Evolutionary conservation across 2,797 vertebrate species (phyloP).

Genomic region (Chelon labrosus): DNA sequence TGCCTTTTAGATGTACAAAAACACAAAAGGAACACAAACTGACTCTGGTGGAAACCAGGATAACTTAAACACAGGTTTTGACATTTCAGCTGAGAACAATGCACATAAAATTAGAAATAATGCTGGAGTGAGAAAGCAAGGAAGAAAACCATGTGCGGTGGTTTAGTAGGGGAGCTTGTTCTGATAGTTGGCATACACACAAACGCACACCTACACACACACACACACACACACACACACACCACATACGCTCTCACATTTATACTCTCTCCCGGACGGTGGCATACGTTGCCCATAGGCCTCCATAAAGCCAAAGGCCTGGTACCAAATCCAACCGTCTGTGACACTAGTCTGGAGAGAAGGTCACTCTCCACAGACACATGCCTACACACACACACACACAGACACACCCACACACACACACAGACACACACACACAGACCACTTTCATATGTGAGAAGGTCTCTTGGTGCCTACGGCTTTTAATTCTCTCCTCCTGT

Average conservation of each 20-base stretch:
- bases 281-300: constrained; percentile 51
- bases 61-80: not conserved
- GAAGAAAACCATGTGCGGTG: constrained; percentile 1
- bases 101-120: not conserved
- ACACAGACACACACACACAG: constrained; percentile 29
- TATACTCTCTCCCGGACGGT: constrained; percentile 50
- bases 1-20: too few species aligned
- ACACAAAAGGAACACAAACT: too few species aligned
- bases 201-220: constrained; percentile 25
- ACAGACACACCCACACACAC: constrained; percentile 28
- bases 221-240: constrained; percentile 12
- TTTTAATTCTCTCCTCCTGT: constrained; percentile 77
- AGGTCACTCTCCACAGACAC: constrained; percentile 65
- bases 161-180: constrained; percentile 26
- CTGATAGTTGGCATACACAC: not conserved
- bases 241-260: constrained; percentile 57
- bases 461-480: constrained; percentile 66
- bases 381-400: constrained; percentile 26
- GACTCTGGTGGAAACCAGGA: too few species aligned
- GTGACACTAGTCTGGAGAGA: constrained; percentile 70
- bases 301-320: constrained; percentile 63
- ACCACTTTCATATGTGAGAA: constrained; percentile 68
- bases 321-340: constrained; percentile 67
- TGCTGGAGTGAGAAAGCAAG: not conserved
- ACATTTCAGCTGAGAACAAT: constrained; percentile 21